Conservation (phyloP, 2,113 vertebrate species). For the Gambusia holbrooki region DNA sequence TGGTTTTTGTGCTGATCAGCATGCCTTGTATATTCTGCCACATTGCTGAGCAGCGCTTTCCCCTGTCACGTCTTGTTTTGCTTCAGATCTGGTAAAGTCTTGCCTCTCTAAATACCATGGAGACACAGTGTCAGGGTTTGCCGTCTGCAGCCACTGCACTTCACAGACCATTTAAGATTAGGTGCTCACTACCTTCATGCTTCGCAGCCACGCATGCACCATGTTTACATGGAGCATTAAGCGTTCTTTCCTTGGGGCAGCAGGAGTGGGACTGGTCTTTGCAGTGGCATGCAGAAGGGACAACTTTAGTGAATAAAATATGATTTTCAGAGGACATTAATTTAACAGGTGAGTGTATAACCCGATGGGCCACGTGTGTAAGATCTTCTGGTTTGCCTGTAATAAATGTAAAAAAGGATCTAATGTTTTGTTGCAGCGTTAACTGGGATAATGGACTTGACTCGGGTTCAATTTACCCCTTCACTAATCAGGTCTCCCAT, state of each 20-base stretch:
- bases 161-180: constrained; percentile 58
- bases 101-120: constrained; percentile 34
- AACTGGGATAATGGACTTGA: background rate
- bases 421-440: background rate
- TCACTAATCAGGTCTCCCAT: background rate
- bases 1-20: constrained; percentile 12
- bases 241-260: background rate
- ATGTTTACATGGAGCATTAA: constrained; percentile 33
- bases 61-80: constrained; percentile 39
- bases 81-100: constrained; percentile 41
- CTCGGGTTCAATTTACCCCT: background rate
- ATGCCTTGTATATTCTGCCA: constrained; percentile 27
- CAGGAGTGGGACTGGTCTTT: background rate
- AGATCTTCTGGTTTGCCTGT: background rate
- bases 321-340: background rate
- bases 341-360: background rate
- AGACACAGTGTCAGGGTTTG: constrained; percentile 36
- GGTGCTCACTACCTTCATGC: constrained; percentile 35
- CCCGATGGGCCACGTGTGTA: background rate
- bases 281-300: background rate
- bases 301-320: background rate
- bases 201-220: constrained; percentile 44
- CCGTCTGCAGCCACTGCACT: constrained; percentile 33
- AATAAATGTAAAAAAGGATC: background rate
- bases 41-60: constrained; percentile 17